Evolutionary conservation across 2,888 invertebrate genomes (phyloP), one percentile per base, ranked within the genome.

Genomic region (Himalopsyche tibetana): DNA sequence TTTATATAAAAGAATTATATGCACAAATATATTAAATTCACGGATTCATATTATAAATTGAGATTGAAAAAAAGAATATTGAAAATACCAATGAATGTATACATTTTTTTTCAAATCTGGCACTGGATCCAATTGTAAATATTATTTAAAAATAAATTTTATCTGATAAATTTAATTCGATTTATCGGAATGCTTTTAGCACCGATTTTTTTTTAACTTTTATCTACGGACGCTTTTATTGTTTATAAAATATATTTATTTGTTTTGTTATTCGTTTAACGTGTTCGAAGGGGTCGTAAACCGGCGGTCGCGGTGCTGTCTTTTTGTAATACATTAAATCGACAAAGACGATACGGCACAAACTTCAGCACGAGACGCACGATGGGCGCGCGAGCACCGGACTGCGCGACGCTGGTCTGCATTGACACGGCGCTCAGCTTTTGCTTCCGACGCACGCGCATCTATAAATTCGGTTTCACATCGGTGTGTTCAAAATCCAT

Each of bases 311-410:
- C 63, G 36, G 74, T 74, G 74, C 74, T 38, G 74, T 38, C 38
- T 74, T 36, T 36, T 74, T 74, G 74, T 36, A 74, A 38, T 38
- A 15, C 15, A 38, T 38, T 74, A 15, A 15, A 38, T 38, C 15
- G 74, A 74, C 5, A 15, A 15, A 0, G 15, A 12, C 36, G 74
- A 74, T 36, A 12, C 12, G 74, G 38, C 38, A 74, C 38, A 36
- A 36, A 74, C 36, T 28, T 12, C 36, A 36, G 36, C 74, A 36
- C 74, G 74, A 74, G 15, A 74, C 74, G 74, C 74, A 74, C 74
- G 74, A 38, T 74, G 38, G 74, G 74, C 74, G 74, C 74, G 74
- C 74, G 74, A 74, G 36, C 74, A 74, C 74, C 74, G 74, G 74
- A 74, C 74, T 74, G 74, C 74, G 74, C 74, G 74, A 15, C 74